A percentile compares a stretch with the other conserved stretches of the same genome.
phyloP scores from a whole-genome alignment of 1,140 invertebrate species.

The Diorhabda carinulata region DNA sequence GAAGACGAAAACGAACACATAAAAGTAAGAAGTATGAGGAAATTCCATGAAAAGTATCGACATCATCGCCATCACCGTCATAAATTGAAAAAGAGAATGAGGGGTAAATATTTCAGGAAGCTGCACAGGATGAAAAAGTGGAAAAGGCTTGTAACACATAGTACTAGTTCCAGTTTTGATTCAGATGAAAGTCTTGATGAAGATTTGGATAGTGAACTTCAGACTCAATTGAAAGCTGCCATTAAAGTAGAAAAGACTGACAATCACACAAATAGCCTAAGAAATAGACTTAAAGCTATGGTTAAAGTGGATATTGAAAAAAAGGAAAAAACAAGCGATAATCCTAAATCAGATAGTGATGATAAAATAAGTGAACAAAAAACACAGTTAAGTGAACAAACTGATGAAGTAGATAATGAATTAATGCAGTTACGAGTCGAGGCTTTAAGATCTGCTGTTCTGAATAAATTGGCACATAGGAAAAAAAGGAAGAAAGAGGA shows the following conservation, averaged over 20 bases:
- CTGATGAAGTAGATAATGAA: conserved; percentile 35
- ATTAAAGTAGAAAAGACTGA: conserved; percentile 33
- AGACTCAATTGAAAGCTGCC: conserved; percentile 41
- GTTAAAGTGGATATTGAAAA: conserved; percentile 13
- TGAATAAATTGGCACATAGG: conserved; percentile 41
- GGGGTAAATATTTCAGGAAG: conserved; percentile 6
- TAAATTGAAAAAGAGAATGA: conserved; percentile 13
- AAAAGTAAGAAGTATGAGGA: conserved; percentile 12
- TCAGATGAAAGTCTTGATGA: conserved; percentile 26
- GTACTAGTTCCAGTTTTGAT: conserved; percentile 18
- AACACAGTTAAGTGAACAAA: conserved; percentile 19
- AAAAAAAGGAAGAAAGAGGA: conserved; percentile 34
- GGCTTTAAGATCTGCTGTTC: conserved; percentile 43
- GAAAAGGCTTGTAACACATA: neutral
- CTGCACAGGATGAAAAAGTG: conserved; percentile 18
- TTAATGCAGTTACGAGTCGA: conserved; percentile 41
- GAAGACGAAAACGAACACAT: conserved; percentile 4
- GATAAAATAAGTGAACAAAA: neutral
- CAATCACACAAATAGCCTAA: conserved; percentile 30
- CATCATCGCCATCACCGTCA: conserved; percentile 7
- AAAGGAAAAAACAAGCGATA: conserved; percentile 4
- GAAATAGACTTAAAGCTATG: conserved; percentile 33
- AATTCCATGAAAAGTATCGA: neutral
- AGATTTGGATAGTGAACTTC: conserved; percentile 17
- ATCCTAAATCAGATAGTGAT: conserved; percentile 21